These are phyloP conservation scores for Phasia obesa DNA, from an alignment of 2,888 invertebrate genomes.

Conservation along the genomic window DNA sequence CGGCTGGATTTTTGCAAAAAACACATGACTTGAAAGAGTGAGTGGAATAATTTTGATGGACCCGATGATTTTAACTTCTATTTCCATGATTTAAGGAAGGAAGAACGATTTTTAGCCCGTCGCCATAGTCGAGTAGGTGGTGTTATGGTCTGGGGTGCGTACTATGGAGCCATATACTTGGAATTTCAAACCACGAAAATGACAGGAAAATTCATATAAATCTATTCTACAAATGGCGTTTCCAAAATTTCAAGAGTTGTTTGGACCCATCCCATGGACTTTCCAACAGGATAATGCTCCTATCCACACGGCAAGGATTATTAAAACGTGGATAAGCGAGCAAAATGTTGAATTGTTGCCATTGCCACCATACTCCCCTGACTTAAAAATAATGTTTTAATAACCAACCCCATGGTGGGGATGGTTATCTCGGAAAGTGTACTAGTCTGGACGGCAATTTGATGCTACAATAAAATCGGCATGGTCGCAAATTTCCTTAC, in stretches of 20 bases:
- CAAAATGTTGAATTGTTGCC: background rate
- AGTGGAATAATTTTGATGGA: too few relatives aligned
- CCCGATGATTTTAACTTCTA: too few relatives aligned
- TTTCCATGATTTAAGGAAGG: too few relatives aligned
- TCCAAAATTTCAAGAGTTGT: slow-evolving; percentile 18
- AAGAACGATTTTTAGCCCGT: slow-evolving; percentile 17
- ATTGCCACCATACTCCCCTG: slow-evolving; percentile 9
- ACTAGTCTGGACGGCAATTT: slow-evolving; percentile 3
- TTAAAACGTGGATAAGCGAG: too few relatives aligned
- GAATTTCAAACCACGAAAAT: slow-evolving; percentile 26
- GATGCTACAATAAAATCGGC: background rate
- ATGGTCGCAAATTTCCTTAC: too few relatives aligned
- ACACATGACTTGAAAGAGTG: too few relatives aligned
- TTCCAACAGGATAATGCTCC: too few relatives aligned
- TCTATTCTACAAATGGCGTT: slow-evolving; percentile 4
- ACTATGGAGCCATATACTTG: slow-evolving; percentile 14
- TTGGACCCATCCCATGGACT: slow-evolving; percentile 23
- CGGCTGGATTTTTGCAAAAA: too few relatives aligned
- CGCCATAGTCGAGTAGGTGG: slow-evolving; percentile 21
- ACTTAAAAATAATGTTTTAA: slow-evolving; percentile 14
- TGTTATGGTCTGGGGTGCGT: slow-evolving; percentile 11
- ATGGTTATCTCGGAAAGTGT: slow-evolving; percentile 13
- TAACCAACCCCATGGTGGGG: slow-evolving; percentile 3
- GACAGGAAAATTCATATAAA: slow-evolving; percentile 25
- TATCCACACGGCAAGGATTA: too few relatives aligned